A percentile compares a stretch with the other conserved stretches of the same genome.
Conservation (phyloP, 2,113 vertebrate species). For the Collichthys lucidus region DNA sequence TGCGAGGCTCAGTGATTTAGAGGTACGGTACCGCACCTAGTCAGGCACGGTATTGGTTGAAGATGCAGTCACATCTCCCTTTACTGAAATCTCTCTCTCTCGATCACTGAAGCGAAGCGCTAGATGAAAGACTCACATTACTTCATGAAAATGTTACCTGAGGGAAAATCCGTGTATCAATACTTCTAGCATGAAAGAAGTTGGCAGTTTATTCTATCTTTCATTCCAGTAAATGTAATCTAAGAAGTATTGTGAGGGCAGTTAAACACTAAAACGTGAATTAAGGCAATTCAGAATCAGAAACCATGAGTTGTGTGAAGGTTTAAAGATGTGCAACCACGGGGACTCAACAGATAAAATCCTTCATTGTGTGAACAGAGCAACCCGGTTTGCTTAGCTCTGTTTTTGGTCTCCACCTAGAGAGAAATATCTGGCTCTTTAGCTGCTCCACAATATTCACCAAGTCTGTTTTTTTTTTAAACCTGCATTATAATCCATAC, state of each 20-base stretch:
- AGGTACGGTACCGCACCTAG: too few species aligned
- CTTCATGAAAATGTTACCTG: slow-evolving; percentile 20
- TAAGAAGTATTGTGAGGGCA: neutral
- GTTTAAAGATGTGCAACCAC: too few species aligned
- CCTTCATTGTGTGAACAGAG: too few species aligned
- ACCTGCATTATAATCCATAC: too few species aligned
- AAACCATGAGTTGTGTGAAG: too few species aligned
- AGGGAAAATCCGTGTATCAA: slow-evolving; percentile 7
- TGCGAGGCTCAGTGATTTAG: too few species aligned
- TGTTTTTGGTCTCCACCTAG: neutral
- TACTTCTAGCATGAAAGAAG: neutral
- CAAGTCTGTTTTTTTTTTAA: too few species aligned
- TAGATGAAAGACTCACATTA: slow-evolving; percentile 30
- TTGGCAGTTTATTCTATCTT: neutral
- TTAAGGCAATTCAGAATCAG: neutral
- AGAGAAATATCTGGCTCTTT: neutral
- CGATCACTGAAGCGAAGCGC: slow-evolving; percentile 13
- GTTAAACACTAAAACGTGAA: neutral
- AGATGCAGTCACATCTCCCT: too few species aligned
- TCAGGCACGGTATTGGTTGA: too few species aligned
- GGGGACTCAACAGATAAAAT: too few species aligned
- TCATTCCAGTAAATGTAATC: slow-evolving; percentile 9
- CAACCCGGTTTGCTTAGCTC: neutral
- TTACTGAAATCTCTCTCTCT: too few species aligned
- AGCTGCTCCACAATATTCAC: neutral